Percentiles rank a stretch among this genome's conserved stretches.
Evolutionary conservation across 2,797 vertebrate genomes (phyloP).

Genomic region (Simalia tracyae): DNA sequence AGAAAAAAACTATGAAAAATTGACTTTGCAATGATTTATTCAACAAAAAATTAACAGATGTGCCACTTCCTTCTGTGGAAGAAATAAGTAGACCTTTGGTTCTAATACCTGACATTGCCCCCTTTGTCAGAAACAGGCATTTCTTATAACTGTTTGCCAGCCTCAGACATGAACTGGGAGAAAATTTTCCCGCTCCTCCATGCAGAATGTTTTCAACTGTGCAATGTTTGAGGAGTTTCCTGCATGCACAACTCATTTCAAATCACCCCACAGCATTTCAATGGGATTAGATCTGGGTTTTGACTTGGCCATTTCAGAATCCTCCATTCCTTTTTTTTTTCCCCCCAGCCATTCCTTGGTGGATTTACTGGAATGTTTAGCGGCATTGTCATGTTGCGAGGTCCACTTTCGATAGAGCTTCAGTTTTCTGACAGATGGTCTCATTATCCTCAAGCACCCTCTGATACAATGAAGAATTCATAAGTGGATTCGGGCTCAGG

Average conservation of each 20-base stretch:
- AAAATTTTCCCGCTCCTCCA: background rate
- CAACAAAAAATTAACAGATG: background rate
- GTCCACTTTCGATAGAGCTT: background rate
- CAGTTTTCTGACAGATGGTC: background rate
- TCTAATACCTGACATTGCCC: background rate
- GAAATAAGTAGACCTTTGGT: background rate
- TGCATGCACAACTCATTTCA: background rate
- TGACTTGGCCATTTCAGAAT: background rate
- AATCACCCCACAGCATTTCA: background rate
- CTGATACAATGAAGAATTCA: background rate
- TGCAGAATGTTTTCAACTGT: background rate
- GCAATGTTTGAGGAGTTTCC: background rate
- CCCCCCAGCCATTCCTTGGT: background rate
- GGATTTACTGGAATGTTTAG: background rate
- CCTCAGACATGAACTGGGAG: background rate
- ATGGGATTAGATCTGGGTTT: background rate
- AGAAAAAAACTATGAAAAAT: background rate
- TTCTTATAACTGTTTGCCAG: background rate
- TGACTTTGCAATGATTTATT: background rate
- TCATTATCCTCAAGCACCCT: background rate
- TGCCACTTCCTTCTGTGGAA: background rate
- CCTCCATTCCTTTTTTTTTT: background rate
- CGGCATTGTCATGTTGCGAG: background rate
- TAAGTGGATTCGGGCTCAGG: background rate
- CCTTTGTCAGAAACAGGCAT: background rate